phyloP scores from a whole-genome alignment of 2,113 vertebrate genomes.

The Calidris pugnax region DNA sequence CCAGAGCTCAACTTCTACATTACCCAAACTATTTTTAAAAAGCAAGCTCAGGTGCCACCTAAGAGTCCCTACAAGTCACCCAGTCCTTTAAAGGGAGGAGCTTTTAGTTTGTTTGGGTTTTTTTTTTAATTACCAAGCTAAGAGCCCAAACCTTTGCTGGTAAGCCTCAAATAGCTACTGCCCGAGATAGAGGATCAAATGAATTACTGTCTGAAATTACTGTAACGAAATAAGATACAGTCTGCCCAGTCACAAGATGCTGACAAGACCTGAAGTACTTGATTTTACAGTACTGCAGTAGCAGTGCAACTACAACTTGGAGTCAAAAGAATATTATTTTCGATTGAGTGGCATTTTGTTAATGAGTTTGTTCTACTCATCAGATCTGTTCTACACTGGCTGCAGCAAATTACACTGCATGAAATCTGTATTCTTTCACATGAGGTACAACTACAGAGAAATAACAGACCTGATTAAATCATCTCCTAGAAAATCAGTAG shows the following conservation, averaged over 20 bases:
- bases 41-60: not conserved
- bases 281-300: not conserved
- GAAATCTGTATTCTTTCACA: not conserved
- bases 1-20: not conserved
- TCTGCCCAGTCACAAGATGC: constrained; percentile 20
- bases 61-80: not conserved
- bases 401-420: not conserved
- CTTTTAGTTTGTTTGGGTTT: too few species aligned
- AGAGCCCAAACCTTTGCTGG: not conserved
- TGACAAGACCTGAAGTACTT: not conserved
- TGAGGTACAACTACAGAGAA: not conserved
- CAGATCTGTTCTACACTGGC: not conserved
- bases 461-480: not conserved
- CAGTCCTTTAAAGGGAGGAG: not conserved
- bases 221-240: constrained; percentile 11
- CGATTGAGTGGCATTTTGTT: not conserved
- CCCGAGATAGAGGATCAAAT: constrained; percentile 27
- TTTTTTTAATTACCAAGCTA: not conserved
- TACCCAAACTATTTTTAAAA: not conserved
- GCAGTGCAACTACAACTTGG: not conserved
- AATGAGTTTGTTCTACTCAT: not conserved
- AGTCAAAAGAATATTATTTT: not conserved
- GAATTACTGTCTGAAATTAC: constrained; percentile 35
- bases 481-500: not conserved
- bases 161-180: constrained; percentile 25